phyloP scores from a whole-genome alignment of 2,888 invertebrate genomes.

The Resseliella maxima region DNA sequence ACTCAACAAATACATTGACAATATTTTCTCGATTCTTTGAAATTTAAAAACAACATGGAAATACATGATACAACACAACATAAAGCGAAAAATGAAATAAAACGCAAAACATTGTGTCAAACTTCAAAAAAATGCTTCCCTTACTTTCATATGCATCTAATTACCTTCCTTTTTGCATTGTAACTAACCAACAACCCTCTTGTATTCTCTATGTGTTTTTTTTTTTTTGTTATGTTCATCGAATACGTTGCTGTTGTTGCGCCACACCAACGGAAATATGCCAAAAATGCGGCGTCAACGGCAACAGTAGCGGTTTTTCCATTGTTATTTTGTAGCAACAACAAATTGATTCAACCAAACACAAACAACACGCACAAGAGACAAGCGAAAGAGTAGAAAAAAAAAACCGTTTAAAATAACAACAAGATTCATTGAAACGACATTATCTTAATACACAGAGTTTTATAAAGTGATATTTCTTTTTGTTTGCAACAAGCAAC shows the following conservation, averaged over 20 bases:
- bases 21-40: neutral
- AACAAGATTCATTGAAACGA: slow-evolving; percentile 21
- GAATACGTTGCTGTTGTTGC: neutral
- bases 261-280: neutral
- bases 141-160: slow-evolving; percentile 47
- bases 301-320: slow-evolving; percentile 48
- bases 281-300: slow-evolving; percentile 55
- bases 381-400: neutral
- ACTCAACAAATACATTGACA: slow-evolving; percentile 38
- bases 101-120: slow-evolving; percentile 55
- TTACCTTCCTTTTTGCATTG: slow-evolving; percentile 44
- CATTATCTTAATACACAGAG: neutral
- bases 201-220: neutral
- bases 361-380: neutral
- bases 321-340: slow-evolving; percentile 23
- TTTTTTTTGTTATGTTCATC: neutral
- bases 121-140: slow-evolving; percentile 29
- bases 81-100: slow-evolving; percentile 8
- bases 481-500: neutral
- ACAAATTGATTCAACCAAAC: slow-evolving; percentile 28
- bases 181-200: slow-evolving; percentile 40
- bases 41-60: neutral
- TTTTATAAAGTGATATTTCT: neutral
- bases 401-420: slow-evolving; percentile 26
- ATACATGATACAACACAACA: neutral